Evolutionary conservation across 2,113 vertebrate genomes (phyloP).

Genomic region (Rattus norvegicus): DNA sequence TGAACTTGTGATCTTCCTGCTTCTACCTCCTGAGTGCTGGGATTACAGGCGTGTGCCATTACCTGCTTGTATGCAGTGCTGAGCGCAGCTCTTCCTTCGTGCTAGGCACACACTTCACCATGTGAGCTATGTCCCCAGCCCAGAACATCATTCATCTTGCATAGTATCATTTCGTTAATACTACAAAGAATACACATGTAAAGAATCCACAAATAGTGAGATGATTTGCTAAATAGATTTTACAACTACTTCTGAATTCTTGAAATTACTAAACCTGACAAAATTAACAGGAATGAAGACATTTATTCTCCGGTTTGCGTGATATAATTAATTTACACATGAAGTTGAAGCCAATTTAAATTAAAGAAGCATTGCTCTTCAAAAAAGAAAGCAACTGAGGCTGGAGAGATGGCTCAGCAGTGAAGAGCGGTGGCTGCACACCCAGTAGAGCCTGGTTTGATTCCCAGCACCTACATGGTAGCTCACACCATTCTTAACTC

Average conservation of each 20-base stretch:
- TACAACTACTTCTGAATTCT: conserved; percentile 23
- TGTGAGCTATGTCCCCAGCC: not conserved
- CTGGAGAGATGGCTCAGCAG: not conserved
- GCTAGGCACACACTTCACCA: not conserved
- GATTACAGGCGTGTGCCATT: no score
- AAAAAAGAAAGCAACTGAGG: not conserved
- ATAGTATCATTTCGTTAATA: not conserved
- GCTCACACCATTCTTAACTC: not conserved
- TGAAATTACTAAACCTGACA: not conserved
- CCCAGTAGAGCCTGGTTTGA: not conserved
- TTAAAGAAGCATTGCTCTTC: not conserved
- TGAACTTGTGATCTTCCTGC: not conserved
- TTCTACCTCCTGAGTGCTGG: not conserved
- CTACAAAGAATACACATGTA: not conserved
- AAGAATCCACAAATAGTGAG: not conserved
- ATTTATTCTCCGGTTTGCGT: not conserved
- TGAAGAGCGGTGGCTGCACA: not conserved
- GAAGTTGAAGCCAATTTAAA: conserved; percentile 15
- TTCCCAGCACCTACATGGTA: not conserved
- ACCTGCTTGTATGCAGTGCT: not conserved
- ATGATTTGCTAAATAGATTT: not conserved
- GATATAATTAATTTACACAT: not conserved
- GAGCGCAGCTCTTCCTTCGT: not conserved
- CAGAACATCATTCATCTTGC: not conserved
- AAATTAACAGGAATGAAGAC: conserved; percentile 2